phyloP scores from a whole-genome alignment of 2,797 vertebrate species.

The Spinus pinus region DNA sequence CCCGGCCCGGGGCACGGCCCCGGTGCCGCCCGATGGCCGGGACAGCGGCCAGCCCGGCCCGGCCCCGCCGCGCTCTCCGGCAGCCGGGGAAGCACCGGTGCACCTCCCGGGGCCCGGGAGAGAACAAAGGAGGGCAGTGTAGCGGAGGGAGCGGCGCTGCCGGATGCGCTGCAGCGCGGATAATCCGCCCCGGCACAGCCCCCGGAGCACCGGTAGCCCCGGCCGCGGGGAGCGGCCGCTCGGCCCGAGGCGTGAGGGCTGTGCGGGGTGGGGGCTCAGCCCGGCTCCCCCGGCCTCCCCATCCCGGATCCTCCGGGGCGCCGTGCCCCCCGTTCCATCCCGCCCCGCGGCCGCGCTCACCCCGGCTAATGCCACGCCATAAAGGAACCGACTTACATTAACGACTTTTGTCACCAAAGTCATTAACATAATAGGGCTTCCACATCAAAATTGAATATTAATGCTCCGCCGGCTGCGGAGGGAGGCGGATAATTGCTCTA shows the following conservation, averaged over 20 bases:
- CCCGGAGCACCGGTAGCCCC: not conserved
- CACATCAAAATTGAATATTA: slow-evolving; percentile 71
- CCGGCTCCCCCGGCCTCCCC: not conserved
- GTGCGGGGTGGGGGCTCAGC: accelerated
- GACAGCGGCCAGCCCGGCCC: not conserved
- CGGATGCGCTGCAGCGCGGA: slow-evolving; percentile 8
- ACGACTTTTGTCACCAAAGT: slow-evolving; percentile 65
- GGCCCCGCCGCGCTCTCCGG: accelerated
- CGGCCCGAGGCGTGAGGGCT: accelerated
- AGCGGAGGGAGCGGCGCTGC: slow-evolving; percentile 32
- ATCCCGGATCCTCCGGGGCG: accelerated
- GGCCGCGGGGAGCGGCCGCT: accelerated
- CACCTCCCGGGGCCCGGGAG: slow-evolving; percentile 31
- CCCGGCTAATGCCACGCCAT: not conserved
- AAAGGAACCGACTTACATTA: slow-evolving; percentile 51
- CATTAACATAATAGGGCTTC: slow-evolving; percentile 70
- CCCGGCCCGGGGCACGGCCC: too few relatives aligned
- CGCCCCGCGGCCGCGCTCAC: not conserved
- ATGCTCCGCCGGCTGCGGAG: slow-evolving; percentile 58
- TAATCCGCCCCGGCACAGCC: slow-evolving; percentile 3
- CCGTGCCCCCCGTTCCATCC: not conserved
- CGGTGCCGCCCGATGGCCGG: not conserved
- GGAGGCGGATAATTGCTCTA: slow-evolving; percentile 67
- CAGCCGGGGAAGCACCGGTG: not conserved
- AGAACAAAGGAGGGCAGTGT: slow-evolving; percentile 63